Conservation (phyloP, 2,797 vertebrate species). For the Heterohyrax brucei region DNA sequence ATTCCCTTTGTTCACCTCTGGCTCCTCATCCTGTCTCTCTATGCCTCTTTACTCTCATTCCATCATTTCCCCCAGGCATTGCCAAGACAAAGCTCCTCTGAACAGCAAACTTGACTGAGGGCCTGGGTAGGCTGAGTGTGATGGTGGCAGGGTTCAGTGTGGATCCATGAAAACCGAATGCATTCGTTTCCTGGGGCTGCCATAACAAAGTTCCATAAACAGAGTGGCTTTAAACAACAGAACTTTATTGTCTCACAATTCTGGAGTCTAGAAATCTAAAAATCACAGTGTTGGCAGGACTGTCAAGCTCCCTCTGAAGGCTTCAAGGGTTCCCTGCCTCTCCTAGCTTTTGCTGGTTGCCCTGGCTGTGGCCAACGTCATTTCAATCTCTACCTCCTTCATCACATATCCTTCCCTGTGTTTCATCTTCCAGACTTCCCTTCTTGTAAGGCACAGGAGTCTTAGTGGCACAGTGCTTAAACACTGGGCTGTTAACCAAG, state of each 20-base stretch:
- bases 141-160: neutral
- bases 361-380: too few relatives aligned
- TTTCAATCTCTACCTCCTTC: too few relatives aligned
- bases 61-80: neutral
- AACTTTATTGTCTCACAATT: neutral
- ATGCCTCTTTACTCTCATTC: neutral
- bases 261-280: neutral
- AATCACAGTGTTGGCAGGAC: too few relatives aligned
- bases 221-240: neutral
- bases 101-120: neutral
- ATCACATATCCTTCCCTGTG: too few relatives aligned
- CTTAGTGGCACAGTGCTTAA: too few relatives aligned
- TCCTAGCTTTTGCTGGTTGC: too few relatives aligned
- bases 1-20: neutral
- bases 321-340: too few relatives aligned
- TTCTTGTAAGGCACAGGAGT: too few relatives aligned
- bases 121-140: neutral
- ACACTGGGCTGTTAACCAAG: too few relatives aligned
- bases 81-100: neutral
- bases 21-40: neutral
- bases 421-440: too few relatives aligned
- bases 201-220: neutral
- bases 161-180: neutral
- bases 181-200: neutral
- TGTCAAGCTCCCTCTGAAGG: too few relatives aligned